Evolutionary conservation across 2,113 vertebrate species (phyloP).

Genomic region (Nicator chloris): DNA sequence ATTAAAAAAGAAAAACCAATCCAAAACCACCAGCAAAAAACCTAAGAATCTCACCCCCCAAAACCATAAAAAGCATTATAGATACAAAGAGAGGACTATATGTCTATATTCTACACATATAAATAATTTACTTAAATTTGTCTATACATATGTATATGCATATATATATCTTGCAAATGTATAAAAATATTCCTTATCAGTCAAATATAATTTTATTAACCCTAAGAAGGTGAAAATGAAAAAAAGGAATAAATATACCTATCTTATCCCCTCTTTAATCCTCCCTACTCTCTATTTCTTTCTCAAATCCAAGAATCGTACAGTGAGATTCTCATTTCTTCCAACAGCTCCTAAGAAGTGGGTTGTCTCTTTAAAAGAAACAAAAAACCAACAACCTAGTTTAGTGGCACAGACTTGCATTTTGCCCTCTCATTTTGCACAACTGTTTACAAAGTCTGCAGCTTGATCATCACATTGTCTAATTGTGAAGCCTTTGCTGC

Average conservation of each 20-base stretch:
- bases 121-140: neutral
- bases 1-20: neutral
- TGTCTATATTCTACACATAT: neutral
- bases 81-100: neutral
- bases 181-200: neutral
- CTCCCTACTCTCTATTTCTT: neutral
- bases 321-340: neutral
- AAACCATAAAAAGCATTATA: neutral
- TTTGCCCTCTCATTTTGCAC: constrained; percentile 68
- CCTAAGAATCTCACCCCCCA: accelerated
- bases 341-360: constrained; percentile 33
- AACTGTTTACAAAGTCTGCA: constrained; percentile 69
- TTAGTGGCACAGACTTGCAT: constrained; percentile 66
- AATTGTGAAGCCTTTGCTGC: constrained; percentile 68
- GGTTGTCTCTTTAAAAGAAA: constrained; percentile 65
- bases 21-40: neutral
- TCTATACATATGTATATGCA: neutral
- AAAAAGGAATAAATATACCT: neutral
- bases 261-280: neutral
- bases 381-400: constrained; percentile 65
- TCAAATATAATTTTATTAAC: neutral
- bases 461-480: constrained; percentile 68
- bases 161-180: neutral
- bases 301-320: neutral
- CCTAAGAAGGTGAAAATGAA: neutral